Conservation (phyloP, 92 coral and sea anemone genomes). For the Palythoa heliodiscus region DNA sequence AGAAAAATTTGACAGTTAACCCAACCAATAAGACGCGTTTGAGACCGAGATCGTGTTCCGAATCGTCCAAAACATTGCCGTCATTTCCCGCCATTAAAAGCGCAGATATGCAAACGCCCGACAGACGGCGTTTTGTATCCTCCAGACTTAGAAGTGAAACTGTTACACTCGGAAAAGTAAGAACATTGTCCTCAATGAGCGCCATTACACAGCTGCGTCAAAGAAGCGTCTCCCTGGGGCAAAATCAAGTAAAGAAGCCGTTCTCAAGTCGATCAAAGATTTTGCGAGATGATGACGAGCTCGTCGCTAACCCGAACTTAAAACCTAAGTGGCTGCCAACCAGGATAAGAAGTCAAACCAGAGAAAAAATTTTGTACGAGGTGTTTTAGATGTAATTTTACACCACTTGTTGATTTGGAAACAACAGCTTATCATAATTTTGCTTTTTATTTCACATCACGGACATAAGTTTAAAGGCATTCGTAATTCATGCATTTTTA, state of each 20-base stretch:
- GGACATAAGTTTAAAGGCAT: too few species aligned
- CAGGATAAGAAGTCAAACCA: constrained; percentile 19
- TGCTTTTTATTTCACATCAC: too few species aligned
- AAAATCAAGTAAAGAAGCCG: neutral
- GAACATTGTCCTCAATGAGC: neutral
- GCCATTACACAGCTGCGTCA: neutral
- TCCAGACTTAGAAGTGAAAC: constrained; percentile 5
- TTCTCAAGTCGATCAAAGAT: constrained; percentile 27
- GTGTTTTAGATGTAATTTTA: neutral
- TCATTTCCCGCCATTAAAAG: constrained; percentile 29
- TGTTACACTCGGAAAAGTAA: neutral
- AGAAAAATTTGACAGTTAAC: neutral
- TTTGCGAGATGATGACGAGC: constrained; percentile 28
- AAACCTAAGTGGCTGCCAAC: constrained; percentile 43
- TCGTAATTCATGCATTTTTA: too few species aligned
- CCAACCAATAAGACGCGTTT: neutral
- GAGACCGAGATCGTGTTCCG: constrained; percentile 5
- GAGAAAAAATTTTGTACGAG: neutral
- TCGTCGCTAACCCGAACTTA: constrained; percentile 22
- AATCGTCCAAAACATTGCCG: neutral
- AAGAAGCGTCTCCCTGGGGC: neutral
- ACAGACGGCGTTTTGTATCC: constrained; percentile 5
- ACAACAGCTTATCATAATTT: too few species aligned
- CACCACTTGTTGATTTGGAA: neutral
- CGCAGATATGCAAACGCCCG: neutral